Conservation (phyloP, 1,140 invertebrate species). For the Halyomorpha halys region DNA sequence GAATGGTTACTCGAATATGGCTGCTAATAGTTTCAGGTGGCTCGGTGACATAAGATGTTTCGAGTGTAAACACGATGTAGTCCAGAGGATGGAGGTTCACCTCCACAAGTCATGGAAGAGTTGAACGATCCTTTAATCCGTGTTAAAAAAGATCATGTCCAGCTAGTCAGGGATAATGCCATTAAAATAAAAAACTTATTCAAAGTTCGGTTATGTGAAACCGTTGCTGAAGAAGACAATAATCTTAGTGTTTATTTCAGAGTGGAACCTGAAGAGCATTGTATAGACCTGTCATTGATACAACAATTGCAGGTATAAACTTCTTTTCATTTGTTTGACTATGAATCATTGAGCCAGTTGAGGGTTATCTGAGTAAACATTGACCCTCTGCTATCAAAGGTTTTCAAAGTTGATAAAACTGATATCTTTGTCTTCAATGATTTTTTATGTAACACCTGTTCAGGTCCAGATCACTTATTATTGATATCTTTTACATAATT, state of each 20-base stretch:
- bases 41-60: neutral
- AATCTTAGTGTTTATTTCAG: slow-evolving; percentile 1
- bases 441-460: too few relatives aligned
- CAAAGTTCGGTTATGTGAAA: slow-evolving; percentile 21
- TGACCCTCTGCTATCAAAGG: too few relatives aligned
- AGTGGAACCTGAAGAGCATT: slow-evolving; percentile 6
- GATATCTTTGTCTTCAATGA: too few relatives aligned
- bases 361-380: too few relatives aligned
- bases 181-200: slow-evolving; percentile 19
- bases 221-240: neutral
- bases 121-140: slow-evolving; percentile 13
- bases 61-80: slow-evolving; percentile 22
- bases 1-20: slow-evolving; percentile 13
- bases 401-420: too few relatives aligned
- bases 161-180: slow-evolving; percentile 7
- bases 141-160: slow-evolving; percentile 20
- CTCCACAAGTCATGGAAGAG: slow-evolving; percentile 22
- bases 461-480: too few relatives aligned
- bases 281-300: neutral
- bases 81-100: slow-evolving; percentile 18
- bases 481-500: too few relatives aligned
- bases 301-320: neutral
- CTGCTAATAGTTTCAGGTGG: slow-evolving; percentile 16
- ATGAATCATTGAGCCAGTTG: too few relatives aligned
- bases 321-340: too few relatives aligned